phyloP scores from a whole-genome alignment of 1,140 invertebrate species.

The Antheraea pernyi region DNA sequence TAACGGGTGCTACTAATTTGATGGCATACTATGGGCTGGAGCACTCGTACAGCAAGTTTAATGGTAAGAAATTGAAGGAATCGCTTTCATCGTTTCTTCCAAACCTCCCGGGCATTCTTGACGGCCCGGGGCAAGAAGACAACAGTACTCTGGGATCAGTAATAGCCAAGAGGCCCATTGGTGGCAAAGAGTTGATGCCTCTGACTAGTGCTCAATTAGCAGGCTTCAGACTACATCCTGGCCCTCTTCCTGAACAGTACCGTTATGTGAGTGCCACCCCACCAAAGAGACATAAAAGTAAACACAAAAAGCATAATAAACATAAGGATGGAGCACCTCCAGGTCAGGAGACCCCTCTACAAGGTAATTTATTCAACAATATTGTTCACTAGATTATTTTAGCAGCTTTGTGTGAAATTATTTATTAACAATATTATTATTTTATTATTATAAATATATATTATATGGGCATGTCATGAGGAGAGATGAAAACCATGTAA shows the following conservation, averaged over 20 bases:
- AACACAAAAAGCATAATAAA: slow-evolving; percentile 95
- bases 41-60: slow-evolving; percentile 98
- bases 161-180: slow-evolving; percentile 98
- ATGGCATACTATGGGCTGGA: slow-evolving; percentile 97
- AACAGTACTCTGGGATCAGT: slow-evolving; percentile 94
- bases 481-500: no score
- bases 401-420: background rate
- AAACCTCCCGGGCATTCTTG: slow-evolving; percentile 96
- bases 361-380: slow-evolving; percentile 43
- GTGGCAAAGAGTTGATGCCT: slow-evolving; percentile 95
- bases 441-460: no score
- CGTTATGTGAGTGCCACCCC: slow-evolving; percentile 93
- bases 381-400: no score
- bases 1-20: slow-evolving; percentile 97
- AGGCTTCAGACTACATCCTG: slow-evolving; percentile 97
- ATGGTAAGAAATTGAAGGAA: slow-evolving; percentile 98
- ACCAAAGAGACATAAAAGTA: slow-evolving; percentile 95
- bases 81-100: slow-evolving; percentile 96
- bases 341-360: slow-evolving; percentile 83
- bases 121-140: slow-evolving; percentile 90
- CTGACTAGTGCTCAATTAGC: slow-evolving; percentile 93
- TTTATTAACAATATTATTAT: no score
- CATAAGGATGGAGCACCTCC: slow-evolving; percentile 90
- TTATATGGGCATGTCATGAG: no score
- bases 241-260: slow-evolving; percentile 97